Evolutionary conservation across 92 coral and sea anemone genomes (phyloP).

Genomic region (Porites divaricata): DNA sequence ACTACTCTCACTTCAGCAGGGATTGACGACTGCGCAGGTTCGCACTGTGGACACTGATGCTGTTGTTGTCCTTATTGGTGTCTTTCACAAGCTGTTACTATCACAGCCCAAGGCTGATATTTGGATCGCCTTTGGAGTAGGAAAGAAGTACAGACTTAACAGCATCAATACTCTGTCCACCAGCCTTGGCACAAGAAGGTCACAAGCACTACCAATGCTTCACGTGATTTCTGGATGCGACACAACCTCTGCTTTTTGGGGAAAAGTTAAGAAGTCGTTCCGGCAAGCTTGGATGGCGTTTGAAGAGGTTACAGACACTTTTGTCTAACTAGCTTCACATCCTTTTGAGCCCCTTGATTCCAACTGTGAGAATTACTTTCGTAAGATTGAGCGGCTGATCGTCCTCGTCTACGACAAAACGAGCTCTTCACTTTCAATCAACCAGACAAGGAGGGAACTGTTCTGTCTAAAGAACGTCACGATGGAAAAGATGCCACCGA

Average conservation of each 20-base stretch:
- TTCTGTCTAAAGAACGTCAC: no score
- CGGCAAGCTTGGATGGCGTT: conserved; percentile 19
- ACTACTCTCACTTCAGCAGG: background rate
- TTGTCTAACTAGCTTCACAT: background rate
- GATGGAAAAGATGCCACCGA: no score
- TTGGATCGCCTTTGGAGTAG: conserved; percentile 34
- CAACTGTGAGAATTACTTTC: no score
- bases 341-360: no score
- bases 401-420: no score
- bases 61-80: conserved; percentile 15
- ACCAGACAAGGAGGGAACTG: no score
- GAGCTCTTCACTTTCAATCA: no score
- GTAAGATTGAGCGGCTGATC: no score
- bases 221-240: conserved; percentile 23
- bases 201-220: conserved; percentile 12
- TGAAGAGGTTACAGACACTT: background rate
- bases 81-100: conserved; percentile 16
- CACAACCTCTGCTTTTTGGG: conserved; percentile 20
- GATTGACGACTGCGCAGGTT: conserved; percentile 8
- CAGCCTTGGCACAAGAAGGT: background rate
- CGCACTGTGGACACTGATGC: conserved; percentile 48
- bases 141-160: background rate
- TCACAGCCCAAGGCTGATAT: background rate
- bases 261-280: conserved; percentile 20
- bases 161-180: background rate